phyloP scores from a whole-genome alignment of 2,888 invertebrate species.

The Osmoderma eremita region DNA sequence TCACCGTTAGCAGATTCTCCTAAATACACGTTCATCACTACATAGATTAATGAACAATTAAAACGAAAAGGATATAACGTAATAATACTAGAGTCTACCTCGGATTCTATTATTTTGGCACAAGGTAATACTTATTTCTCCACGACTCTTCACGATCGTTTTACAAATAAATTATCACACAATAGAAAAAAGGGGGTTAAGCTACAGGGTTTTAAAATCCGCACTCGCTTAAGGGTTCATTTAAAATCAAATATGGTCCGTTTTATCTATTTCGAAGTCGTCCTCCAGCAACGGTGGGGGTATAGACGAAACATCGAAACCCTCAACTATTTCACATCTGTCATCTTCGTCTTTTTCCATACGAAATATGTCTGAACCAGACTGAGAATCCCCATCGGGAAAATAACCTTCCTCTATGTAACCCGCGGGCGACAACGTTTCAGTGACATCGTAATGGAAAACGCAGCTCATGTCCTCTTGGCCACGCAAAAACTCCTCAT shows the following conservation, averaged over 20 bases:
- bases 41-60: background rate
- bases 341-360: conserved; percentile 66
- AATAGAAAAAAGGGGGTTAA: background rate
- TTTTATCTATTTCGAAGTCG: conserved; percentile 71
- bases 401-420: conserved; percentile 71
- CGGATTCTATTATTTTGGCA: conserved; percentile 35
- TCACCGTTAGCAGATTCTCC: too few relatives aligned
- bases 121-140: conserved; percentile 37
- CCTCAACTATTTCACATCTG: conserved; percentile 76
- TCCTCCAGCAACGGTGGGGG: conserved; percentile 83
- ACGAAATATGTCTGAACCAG: conserved; percentile 64
- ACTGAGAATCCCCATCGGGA: conserved; percentile 69
- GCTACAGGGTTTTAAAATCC: background rate
- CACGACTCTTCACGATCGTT: background rate
- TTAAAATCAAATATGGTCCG: conserved; percentile 62
- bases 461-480: conserved; percentile 60
- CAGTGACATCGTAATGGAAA: conserved; percentile 56
- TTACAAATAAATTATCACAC: background rate
- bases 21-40: too few relatives aligned
- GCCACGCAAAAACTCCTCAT: conserved; percentile 59
- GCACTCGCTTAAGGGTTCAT: conserved; percentile 35
- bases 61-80: background rate
- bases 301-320: conserved; percentile 78
- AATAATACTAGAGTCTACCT: background rate
- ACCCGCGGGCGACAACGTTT: conserved; percentile 28